Percentiles rank a stretch among this genome's conserved stretches.
phyloP scores from a whole-genome alignment of 2,888 invertebrate species.

The Oligia latruncula region DNA sequence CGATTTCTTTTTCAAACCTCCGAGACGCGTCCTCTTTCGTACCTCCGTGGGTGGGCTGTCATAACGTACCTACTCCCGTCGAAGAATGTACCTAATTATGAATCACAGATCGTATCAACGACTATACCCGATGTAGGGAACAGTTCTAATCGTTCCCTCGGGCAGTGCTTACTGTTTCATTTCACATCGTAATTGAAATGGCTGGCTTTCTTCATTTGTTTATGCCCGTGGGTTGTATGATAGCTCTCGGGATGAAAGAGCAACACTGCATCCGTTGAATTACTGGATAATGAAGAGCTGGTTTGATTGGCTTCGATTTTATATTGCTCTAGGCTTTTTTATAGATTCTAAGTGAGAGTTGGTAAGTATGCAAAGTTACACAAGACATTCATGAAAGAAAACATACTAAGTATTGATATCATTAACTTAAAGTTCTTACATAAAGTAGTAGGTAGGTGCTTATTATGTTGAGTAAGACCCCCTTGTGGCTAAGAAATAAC shows the following conservation, averaged over 20 bases:
- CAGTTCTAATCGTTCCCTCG: conserved; percentile 59
- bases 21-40: conserved; percentile 26
- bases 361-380: neutral
- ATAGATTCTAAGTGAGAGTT: neutral
- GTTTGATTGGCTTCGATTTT: conserved; percentile 33
- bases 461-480: no score
- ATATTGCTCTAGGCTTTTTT: neutral
- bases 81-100: conserved; percentile 74
- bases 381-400: neutral
- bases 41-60: conserved; percentile 48
- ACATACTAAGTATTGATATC: neutral
- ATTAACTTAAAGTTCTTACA: neutral
- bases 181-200: conserved; percentile 67
- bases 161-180: conserved; percentile 65
- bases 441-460: neutral
- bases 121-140: conserved; percentile 60
- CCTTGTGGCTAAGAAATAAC: no score
- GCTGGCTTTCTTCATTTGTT: conserved; percentile 51
- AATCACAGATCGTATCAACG: conserved; percentile 74
- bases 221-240: conserved; percentile 45
- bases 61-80: conserved; percentile 42
- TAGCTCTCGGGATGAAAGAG: conserved; percentile 49
- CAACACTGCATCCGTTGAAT: conserved; percentile 51
- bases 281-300: conserved; percentile 31
- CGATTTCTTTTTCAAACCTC: conserved; percentile 19